Conservation (phyloP, 2,797 vertebrate species). For the Oceanodroma leucorhoa region DNA sequence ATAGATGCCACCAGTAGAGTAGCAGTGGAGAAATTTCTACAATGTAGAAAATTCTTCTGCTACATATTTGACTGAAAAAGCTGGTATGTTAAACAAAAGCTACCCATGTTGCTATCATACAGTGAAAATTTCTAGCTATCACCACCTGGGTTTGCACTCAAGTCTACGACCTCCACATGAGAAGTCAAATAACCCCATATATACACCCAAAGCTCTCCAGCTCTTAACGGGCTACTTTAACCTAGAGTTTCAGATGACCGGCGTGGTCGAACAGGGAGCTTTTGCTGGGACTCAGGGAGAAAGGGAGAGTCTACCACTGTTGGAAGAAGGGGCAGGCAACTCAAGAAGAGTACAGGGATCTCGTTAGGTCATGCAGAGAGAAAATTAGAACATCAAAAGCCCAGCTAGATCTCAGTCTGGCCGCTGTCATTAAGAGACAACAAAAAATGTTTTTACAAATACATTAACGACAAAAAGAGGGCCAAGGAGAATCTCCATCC, state of each 20-base stretch:
- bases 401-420: no score
- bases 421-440: no score
- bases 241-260: background rate
- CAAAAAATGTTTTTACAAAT: no score
- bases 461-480: no score
- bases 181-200: background rate
- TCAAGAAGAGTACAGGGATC: no score
- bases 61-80: background rate
- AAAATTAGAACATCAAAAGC: no score
- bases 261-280: no score
- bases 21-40: background rate
- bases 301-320: no score
- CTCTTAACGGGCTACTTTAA: background rate
- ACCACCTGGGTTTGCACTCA: background rate
- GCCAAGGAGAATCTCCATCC: no score
- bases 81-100: background rate
- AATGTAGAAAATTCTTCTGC: background rate
- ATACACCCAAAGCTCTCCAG: background rate
- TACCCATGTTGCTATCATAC: background rate
- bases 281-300: no score
- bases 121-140: background rate
- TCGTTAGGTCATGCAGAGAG: no score
- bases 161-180: background rate
- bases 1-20: background rate
- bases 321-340: no score